A percentile compares a stretch with the other conserved stretches of the same genome.
phyloP scores from a whole-genome alignment of 2,888 invertebrate genomes.

The Campoplex capitator region DNA sequence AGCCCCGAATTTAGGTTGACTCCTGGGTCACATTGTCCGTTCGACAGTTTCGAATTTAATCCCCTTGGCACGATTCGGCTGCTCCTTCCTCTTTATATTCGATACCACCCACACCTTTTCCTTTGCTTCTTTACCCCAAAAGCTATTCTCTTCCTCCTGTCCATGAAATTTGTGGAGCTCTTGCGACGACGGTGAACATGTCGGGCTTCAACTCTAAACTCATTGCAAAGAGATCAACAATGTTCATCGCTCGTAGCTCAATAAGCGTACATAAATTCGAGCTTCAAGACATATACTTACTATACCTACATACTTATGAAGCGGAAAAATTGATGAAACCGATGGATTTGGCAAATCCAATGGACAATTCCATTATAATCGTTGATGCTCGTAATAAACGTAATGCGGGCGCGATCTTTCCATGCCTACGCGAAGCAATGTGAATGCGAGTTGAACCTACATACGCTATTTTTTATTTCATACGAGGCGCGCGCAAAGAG shows the following conservation, averaged over 20 bases:
- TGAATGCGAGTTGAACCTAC: background rate
- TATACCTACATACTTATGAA: background rate
- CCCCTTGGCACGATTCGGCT: slow-evolving; percentile 62
- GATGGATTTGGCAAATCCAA: background rate
- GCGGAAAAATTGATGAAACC: background rate
- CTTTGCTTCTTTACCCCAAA: background rate
- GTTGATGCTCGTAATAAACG: background rate
- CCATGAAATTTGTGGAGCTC: slow-evolving; percentile 18
- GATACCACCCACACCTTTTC: slow-evolving; percentile 3
- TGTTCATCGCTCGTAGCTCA: background rate
- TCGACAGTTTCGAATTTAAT: slow-evolving; percentile 61
- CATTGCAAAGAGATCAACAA: background rate
- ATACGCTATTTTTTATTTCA: too few relatives aligned
- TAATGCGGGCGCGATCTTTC: too few relatives aligned
- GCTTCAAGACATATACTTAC: too few relatives aligned
- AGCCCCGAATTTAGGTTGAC: slow-evolving; percentile 65
- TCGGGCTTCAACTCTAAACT: background rate
- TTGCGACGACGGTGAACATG: background rate
- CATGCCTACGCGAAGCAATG: too few relatives aligned
- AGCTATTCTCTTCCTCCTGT: background rate
- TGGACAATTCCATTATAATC: background rate
- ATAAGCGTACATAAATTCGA: background rate
- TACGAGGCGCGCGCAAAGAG: background rate
- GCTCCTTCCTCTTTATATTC: slow-evolving; percentile 29
- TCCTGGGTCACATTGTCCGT: slow-evolving; percentile 56